Evolutionary conservation across 2,888 invertebrate species (phyloP).

Genomic region (Latrodectus hesperus): DNA sequence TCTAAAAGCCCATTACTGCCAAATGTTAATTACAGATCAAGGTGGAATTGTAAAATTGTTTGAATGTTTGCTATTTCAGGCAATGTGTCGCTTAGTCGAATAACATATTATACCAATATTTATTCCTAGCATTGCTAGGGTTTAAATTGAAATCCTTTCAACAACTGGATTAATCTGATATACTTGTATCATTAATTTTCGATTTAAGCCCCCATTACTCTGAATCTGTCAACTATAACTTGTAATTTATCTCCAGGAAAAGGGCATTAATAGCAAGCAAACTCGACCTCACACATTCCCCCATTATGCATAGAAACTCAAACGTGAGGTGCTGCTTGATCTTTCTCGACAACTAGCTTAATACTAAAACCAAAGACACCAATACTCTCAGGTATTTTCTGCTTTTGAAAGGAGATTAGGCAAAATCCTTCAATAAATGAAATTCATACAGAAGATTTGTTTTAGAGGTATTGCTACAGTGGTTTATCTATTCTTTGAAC

Average conservation of each 20-base stretch:
- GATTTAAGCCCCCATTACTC: conserved; percentile 60
- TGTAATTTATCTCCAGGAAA: conserved; percentile 36
- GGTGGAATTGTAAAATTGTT: neutral
- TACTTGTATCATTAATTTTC: conserved; percentile 57
- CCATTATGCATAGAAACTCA: neutral
- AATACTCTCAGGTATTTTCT: neutral
- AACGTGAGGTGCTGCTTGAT: neutral
- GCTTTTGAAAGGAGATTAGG: conserved; percentile 15
- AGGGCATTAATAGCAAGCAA: conserved; percentile 23
- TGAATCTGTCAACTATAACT: conserved; percentile 52
- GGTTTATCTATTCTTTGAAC: no score
- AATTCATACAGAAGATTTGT: neutral
- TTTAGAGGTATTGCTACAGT: neutral
- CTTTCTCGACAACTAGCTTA: conserved; percentile 12
- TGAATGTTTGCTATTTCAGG: neutral
- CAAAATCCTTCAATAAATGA: neutral
- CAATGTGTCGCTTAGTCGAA: neutral
- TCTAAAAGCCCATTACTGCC: no score
- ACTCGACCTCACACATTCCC: neutral
- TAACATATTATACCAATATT: conserved; percentile 36
- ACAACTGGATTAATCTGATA: conserved; percentile 62
- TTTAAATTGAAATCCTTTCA: conserved; percentile 44
- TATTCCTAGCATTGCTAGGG: neutral
- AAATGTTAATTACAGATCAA: neutral
- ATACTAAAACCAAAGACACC: neutral